Conservation (phyloP, 2,797 vertebrate genomes). For the Steatocranus sp. region DNA sequence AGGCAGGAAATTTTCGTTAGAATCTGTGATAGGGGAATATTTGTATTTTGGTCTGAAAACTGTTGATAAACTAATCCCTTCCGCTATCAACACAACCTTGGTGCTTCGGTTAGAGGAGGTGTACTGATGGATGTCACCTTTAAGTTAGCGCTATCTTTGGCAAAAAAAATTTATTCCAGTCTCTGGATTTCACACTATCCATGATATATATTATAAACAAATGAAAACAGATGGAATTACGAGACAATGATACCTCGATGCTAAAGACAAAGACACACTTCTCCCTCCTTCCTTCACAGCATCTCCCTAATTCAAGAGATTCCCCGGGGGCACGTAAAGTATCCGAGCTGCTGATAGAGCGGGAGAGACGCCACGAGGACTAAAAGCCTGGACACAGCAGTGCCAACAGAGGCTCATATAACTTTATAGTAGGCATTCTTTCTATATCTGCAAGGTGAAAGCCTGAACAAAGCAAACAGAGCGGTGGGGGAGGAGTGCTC, state of each 20-base stretch:
- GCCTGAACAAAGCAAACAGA: slow-evolving; percentile 11
- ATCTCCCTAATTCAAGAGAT: neutral
- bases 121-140: neutral
- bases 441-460: slow-evolving; percentile 50
- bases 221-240: neutral
- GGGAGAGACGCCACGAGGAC: slow-evolving; percentile 21
- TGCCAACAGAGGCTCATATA: slow-evolving; percentile 33
- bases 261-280: neutral
- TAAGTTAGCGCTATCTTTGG: neutral
- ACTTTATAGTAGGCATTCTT: slow-evolving; percentile 36
- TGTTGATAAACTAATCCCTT: neutral
- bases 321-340: neutral
- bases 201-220: neutral
- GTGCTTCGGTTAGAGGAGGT: neutral
- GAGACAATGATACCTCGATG: neutral
- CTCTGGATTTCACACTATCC: neutral
- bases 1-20: neutral
- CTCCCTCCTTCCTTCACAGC: neutral
- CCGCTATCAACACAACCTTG: neutral
- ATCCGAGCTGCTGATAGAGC: neutral
- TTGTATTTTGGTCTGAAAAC: neutral
- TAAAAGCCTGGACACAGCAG: slow-evolving; percentile 37
- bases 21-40: neutral
- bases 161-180: neutral
- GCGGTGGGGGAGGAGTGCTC: neutral